Evolutionary conservation across 2,113 vertebrate species (phyloP).

Genomic region (Serilophus lunatus): DNA sequence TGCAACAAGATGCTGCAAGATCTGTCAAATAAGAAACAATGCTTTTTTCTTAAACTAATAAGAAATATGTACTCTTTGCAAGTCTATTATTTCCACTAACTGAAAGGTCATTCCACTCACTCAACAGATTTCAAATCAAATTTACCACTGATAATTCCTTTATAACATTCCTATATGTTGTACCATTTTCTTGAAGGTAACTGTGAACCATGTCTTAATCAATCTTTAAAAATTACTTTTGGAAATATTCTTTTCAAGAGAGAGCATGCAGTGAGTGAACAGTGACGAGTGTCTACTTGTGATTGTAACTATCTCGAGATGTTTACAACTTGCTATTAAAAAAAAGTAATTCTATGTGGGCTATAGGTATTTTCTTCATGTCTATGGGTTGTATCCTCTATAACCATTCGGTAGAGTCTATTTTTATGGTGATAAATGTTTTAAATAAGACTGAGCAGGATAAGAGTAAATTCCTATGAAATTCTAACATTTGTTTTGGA

Average conservation of each 20-base stretch:
- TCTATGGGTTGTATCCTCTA: not conserved
- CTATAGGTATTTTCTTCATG: not conserved
- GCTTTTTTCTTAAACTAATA: not conserved
- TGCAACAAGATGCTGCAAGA: not conserved
- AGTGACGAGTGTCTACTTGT: not conserved
- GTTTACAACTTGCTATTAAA: not conserved
- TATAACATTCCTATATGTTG: not conserved
- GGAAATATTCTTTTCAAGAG: not conserved
- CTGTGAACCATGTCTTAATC: not conserved
- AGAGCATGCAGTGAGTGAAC: not conserved
- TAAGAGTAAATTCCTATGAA: not conserved
- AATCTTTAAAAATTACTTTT: not conserved
- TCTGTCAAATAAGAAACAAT: not conserved
- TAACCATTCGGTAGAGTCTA: not conserved
- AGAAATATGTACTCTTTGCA: not conserved
- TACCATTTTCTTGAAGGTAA: not conserved
- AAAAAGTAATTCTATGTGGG: not conserved
- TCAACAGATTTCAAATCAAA: not conserved
- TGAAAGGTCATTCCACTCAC: not conserved
- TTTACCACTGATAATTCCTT: not conserved
- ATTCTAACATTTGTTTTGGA: not conserved
- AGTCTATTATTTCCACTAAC: not conserved
- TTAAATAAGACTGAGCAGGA: not conserved
- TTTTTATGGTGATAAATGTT: not conserved
- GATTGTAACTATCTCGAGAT: not conserved